Evolutionary conservation across 2,888 invertebrate genomes (phyloP).

Genomic region (Euclidia mi): DNA sequence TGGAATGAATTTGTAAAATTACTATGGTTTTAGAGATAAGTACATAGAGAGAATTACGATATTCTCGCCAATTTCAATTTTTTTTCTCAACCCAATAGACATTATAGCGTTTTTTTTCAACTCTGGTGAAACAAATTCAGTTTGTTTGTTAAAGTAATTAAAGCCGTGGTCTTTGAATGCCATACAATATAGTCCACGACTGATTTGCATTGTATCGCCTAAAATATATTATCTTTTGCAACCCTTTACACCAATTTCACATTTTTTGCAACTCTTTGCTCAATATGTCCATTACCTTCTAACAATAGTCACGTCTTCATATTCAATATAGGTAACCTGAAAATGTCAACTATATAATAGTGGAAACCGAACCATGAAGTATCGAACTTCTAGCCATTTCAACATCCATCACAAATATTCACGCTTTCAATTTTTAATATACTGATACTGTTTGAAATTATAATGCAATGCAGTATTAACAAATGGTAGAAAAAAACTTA

Average conservation of each 20-base stretch:
- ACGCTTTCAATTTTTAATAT: conserved; percentile 5
- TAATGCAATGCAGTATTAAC: too few species aligned
- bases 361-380: conserved; percentile 17
- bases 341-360: conserved; percentile 14
- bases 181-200: too few species aligned
- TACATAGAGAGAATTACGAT: too few species aligned
- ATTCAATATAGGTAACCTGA: conserved; percentile 19
- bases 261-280: conserved; percentile 8
- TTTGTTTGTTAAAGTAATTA: background rate
- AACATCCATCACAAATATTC: conserved; percentile 17
- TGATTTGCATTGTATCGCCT: background rate
- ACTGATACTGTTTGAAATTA: too few species aligned
- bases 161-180: too few species aligned
- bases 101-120: too few species aligned
- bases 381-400: conserved; percentile 12
- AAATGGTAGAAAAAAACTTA: too few species aligned
- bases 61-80: too few species aligned
- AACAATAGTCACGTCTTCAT: conserved; percentile 14
- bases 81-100: too few species aligned
- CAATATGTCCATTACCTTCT: conserved; percentile 7
- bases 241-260: background rate
- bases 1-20: too few species aligned
- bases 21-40: too few species aligned
- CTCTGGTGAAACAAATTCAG: background rate
- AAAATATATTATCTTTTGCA: background rate